Base-by-base conservation (phyloP, 2,888 invertebrate species). In the Leistus spinibarbis region DNA sequence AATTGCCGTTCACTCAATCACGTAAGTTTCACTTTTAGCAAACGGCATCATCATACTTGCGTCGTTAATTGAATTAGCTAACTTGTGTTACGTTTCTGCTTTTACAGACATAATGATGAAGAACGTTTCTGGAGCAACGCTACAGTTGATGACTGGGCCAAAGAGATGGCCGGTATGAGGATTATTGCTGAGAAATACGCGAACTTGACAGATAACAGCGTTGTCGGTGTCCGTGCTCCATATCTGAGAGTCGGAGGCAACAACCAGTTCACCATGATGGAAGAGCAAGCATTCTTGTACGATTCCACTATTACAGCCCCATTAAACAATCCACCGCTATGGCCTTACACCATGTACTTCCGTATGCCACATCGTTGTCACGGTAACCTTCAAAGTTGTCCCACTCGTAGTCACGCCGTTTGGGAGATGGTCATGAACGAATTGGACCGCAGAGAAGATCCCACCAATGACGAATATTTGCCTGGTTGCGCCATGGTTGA, bases 301-400 rank as follows among this genome's bases (percentile, higher is more conserved):
- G 98, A 98, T 86, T 96, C 97, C 60, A 97, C 97, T 68, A 96
- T 98, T 84, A 96, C 96, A 0, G 95, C 96, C 1, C 95, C 96
- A 0, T 88, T 96, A 54, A 94, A 93, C 79, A 95, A 96, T 84
- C 95, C 95, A 19, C 97, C 97, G 69, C 91, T 96, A 79, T 98
- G 98, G 98, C 98, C 98, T 2, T 98, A 98, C 89, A 98, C 98
- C 76, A 94, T 98, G 93, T 97, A 98, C 89, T 97, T 96, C 91
- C 92, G 95, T 82, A 96, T 97, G 95, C 96, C 97, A 0, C 97
- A 96, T 66, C 91, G 94, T 77, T 97, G 97, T 83, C 96, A 96
- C 84, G 96, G 96, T 78, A 96, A 96, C 86, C 87, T 95, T 76
- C 96, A 96, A 85, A 95, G 92, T 84, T 96, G 96, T 84, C 96